phyloP scores from a whole-genome alignment of 2,888 invertebrate species.

The Timema podura region DNA sequence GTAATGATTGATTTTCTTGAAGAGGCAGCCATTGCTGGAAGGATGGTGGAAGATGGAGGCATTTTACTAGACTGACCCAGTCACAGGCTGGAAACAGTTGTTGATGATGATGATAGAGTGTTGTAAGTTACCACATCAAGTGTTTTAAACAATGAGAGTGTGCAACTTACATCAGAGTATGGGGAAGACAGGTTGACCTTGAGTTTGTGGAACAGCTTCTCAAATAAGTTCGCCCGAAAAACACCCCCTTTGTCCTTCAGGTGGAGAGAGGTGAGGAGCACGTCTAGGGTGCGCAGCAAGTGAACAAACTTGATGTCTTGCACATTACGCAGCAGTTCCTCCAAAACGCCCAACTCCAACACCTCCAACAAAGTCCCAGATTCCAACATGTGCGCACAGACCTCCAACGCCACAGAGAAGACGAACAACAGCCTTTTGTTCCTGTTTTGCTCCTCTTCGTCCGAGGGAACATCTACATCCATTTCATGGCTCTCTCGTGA shows the following conservation, averaged over 20 bases:
- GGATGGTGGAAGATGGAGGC: too few species aligned
- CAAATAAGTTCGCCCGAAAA: slow-evolving; percentile 46
- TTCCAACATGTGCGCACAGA: slow-evolving; percentile 54
- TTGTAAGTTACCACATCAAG: too few species aligned
- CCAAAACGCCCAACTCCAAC: slow-evolving; percentile 47
- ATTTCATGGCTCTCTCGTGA: neutral
- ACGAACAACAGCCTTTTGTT: slow-evolving; percentile 45
- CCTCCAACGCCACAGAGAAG: slow-evolving; percentile 53
- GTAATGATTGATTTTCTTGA: too few species aligned
- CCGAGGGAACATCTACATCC: neutral
- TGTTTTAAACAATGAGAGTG: too few species aligned
- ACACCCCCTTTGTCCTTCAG: slow-evolving; percentile 42
- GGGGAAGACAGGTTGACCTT: slow-evolving; percentile 63
- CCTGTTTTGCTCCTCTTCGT: slow-evolving; percentile 15
- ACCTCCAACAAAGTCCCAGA: slow-evolving; percentile 49
- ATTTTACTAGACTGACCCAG: too few species aligned
- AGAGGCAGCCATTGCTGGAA: too few species aligned
- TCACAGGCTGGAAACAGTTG: too few species aligned
- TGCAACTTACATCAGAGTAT: slow-evolving; percentile 62
- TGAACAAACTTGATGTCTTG: slow-evolving; percentile 48
- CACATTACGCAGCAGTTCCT: slow-evolving; percentile 48
- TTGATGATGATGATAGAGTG: too few species aligned
- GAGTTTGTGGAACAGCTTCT: slow-evolving; percentile 52
- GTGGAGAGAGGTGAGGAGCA: slow-evolving; percentile 51
- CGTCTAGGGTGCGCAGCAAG: slow-evolving; percentile 53